phyloP scores from a whole-genome alignment of 2,797 vertebrate species.

The Platyrinchus mystaceus region DNA sequence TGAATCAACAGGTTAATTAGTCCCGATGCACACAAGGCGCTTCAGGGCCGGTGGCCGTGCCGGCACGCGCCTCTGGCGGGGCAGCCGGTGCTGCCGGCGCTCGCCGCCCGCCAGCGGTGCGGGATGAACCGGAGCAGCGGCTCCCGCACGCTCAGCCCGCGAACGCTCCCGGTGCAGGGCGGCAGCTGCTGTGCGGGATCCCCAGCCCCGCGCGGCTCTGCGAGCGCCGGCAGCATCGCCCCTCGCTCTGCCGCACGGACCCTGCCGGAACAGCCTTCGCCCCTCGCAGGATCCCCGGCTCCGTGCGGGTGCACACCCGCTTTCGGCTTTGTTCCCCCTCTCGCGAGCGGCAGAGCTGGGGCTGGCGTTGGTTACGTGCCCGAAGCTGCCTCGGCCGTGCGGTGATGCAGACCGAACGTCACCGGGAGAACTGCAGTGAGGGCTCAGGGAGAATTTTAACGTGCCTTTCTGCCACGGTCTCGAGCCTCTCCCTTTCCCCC shows the following conservation, averaged over 20 bases:
- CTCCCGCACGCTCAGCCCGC: background rate
- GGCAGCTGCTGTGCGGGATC: background rate
- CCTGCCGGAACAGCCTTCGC: background rate
- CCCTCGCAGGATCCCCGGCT: background rate
- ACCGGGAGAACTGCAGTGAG: slow-evolving; percentile 57
- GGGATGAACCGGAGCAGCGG: background rate
- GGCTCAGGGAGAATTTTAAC: slow-evolving; percentile 65
- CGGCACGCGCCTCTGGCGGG: background rate
- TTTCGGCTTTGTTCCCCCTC: background rate
- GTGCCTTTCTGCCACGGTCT: background rate
- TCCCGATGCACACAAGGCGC: background rate
- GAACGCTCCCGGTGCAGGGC: background rate
- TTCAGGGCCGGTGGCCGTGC: background rate
- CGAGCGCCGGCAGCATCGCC: accelerated
- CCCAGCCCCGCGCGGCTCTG: background rate
- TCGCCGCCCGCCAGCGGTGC: accelerated
- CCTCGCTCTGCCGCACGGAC: background rate
- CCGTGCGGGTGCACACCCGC: background rate
- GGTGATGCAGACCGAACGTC: slow-evolving; percentile 59
- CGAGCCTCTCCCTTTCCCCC: background rate
- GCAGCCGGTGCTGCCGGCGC: background rate
- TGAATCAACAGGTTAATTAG: slow-evolving; percentile 62
- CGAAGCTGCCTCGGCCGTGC: background rate
- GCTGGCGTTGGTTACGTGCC: background rate
- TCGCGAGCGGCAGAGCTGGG: background rate